These are phyloP conservation scores for Vanacampus margaritifer DNA, from an alignment of 2,113 vertebrate genomes.

Conservation along the genomic window DNA sequence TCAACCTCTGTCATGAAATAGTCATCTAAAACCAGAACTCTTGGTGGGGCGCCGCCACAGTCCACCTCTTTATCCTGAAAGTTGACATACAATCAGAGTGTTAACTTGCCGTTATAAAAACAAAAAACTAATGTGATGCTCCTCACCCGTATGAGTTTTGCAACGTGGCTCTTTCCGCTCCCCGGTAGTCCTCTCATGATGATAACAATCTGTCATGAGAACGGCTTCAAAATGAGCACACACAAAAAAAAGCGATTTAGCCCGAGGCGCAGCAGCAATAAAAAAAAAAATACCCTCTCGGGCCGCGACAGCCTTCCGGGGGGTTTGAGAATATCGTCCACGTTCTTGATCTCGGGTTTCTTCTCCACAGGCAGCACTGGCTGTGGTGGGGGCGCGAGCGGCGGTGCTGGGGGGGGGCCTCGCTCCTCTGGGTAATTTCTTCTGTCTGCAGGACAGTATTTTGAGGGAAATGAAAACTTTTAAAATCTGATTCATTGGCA, in stretches of 20 bases:
- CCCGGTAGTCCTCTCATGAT: conserved; percentile 98
- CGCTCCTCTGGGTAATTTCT: conserved; percentile 89
- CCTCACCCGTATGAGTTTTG: conserved; percentile 94
- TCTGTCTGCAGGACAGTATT: conserved; percentile 76
- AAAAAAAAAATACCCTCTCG: conserved; percentile 78
- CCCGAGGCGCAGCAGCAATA: background rate
- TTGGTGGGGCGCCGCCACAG: conserved; percentile 91
- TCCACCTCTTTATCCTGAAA: conserved; percentile 95
- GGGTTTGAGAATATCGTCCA: conserved; percentile 93
- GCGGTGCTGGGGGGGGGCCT: conserved; percentile 72
- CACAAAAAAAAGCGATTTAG: background rate
- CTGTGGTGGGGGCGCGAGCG: conserved; percentile 78
- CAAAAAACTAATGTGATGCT: background rate
- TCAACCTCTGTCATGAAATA: conserved; percentile 98
- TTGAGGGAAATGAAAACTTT: too few species aligned
- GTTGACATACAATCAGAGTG: conserved; percentile 1
- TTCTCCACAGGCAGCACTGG: conserved; percentile 82
- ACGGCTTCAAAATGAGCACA: background rate
- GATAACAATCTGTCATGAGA: conserved; percentile 88
- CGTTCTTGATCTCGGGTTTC: conserved; percentile 96
- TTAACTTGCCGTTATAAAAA: background rate
- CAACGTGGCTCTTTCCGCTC: conserved; percentile 98
- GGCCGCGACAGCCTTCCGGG: conserved; percentile 89
- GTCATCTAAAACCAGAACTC: conserved; percentile 94
- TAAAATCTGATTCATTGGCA: too few species aligned